Base-by-base conservation (phyloP, 2,113 vertebrate genomes). In the Pholis gunnellus region DNA sequence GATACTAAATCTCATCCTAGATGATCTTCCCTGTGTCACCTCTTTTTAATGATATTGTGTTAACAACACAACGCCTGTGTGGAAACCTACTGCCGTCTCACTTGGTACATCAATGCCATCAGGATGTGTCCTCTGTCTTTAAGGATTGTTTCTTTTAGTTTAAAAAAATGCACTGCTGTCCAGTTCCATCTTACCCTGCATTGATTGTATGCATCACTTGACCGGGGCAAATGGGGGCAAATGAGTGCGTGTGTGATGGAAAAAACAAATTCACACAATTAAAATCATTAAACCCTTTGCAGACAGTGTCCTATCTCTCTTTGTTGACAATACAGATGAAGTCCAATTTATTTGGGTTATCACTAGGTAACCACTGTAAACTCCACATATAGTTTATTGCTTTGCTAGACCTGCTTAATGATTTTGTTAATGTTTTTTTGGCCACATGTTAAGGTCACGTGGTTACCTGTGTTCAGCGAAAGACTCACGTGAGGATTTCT, bases 251-350 rank as follows among this genome's bases (percentile, higher is more conserved):
- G 63, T 38, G 46, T 68, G 44, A 82, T 46, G 52, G 59, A 79
- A 57, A 81, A 40, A 69, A 29, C 5, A 7, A 71, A 81, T 69
- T 85, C 29, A 78, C 59, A 63, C 18, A 11, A 93, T 86, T 86
- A 85, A 93, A 92, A 36, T 79, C 10, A 84, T 76, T 38, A 71
- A 79, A 88, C 66, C 74, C 74, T 68, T 72, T 14, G 71, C 20
- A 69, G 7, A 22, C 29, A 0, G 27, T 73, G 61, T 85, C 36
- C 3, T 64, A 2, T 80, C 10, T 56, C 4, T 71, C 9, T 82
- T 13, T 87, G 38, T 48, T 27, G 36, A 60, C 15, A 25, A 22
- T 46, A 22, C 44, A 0, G 38, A 65, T 56, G 11, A 72, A 25
- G 22, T 57, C 34, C 4, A 38, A 4, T 67, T n/a, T 8, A 20